Conservation (phyloP, 2,888 invertebrate species). For the Acanthosoma haemorrhoidale region DNA sequence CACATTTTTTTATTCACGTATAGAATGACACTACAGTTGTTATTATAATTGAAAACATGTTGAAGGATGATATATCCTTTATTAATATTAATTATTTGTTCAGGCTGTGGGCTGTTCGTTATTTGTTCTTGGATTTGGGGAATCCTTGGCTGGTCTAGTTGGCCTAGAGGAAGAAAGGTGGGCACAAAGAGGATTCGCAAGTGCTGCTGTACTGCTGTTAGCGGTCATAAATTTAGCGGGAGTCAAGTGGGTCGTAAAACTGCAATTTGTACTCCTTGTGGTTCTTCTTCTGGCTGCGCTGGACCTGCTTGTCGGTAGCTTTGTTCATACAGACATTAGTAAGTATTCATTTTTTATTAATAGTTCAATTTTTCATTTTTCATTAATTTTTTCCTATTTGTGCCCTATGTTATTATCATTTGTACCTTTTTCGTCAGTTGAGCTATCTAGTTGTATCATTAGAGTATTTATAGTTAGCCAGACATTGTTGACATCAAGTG, state of each 20-base stretch:
- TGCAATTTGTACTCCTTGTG: conserved; percentile 83
- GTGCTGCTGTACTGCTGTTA: conserved; percentile 76
- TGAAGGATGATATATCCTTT: no score
- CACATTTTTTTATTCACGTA: no score
- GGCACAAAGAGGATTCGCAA: conserved; percentile 82
- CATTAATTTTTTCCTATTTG: no score
- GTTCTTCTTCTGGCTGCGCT: conserved; percentile 81
- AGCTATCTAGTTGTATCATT: no score
- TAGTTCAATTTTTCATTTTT: no score
- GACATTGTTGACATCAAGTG: no score
- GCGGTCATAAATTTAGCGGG: conserved; percentile 92
- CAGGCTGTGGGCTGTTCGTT: conserved; percentile 94
- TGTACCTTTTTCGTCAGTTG: no score
- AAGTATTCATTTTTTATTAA: conserved; percentile 43
- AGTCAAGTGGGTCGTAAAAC: conserved; percentile 94
- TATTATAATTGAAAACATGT: not conserved
- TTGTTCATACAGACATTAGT: conserved; percentile 70
- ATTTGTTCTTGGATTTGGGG: conserved; percentile 94
- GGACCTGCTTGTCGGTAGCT: conserved; percentile 91
- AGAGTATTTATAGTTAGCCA: no score
- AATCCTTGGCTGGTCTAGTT: conserved; percentile 85
- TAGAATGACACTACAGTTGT: not conserved
- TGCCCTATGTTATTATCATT: no score
- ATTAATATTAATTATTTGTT: not conserved
- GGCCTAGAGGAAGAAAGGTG: conserved; percentile 64